Base-by-base conservation (phyloP, 2,797 vertebrate species). In the Myotis pilosus region DNA sequence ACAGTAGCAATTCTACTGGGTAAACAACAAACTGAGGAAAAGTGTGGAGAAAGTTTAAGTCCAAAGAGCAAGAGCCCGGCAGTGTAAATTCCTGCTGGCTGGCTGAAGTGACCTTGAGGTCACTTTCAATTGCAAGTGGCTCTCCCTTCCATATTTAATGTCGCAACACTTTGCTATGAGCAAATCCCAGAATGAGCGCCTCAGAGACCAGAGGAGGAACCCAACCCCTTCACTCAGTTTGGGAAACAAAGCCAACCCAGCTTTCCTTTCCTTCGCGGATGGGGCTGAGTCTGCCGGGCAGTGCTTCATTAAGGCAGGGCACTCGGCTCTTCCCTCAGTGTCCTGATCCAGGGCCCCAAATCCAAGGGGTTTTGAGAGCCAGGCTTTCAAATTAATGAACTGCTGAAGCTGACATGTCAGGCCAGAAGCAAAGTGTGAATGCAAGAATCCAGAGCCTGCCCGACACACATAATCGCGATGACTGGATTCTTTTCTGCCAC, bases 241-340 rank as follows among this genome's bases (percentile, higher is more conserved):
- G 47, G 16, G 51, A 57, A 60, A 15, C 36, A 38, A 76, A 60
- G 60, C 20, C 20, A 22, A 8, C 1, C 36, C 22, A 53, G 28
- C 28, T 28, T 72, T 25, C 38, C 33, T 11, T 10, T 36, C 51
- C 51, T 64, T 60, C 12, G 4, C 2, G 23, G 74, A 49, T 4
- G 1, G 1, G 53, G 13, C 8, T 8, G 8, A 30, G 9, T 69
- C 72, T 30, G 30, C 5, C 47, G 3, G 0, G 5, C 17, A 0
- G 2, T 0, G 15, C 41, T 62, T 76, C 16, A 1, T 25, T 36
- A 5, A 5, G 41, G 51, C 38, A 28, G 23, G 1, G 28, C 60
- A 62, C 28, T 25, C 36, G 12, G 5, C 33, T n/a, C 25, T 1
- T 16, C 47, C 49, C 8, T 20, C 55, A 10, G 23, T 8, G 8